Evolutionary conservation across 1,140 invertebrate species (phyloP).

Genomic region (Bombus breviceps): DNA sequence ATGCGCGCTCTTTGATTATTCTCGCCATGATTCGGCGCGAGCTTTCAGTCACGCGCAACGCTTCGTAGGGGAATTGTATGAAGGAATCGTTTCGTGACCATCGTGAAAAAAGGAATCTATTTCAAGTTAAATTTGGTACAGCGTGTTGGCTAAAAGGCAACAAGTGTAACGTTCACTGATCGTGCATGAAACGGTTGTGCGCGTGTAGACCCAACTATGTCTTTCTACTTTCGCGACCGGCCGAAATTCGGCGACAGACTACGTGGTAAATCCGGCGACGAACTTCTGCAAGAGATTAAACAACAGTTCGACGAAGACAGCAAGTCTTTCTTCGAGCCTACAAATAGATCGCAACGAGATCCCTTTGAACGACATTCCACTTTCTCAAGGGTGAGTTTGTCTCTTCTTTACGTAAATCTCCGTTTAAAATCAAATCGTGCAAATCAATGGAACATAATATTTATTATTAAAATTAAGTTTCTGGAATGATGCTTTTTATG

Average conservation of each 20-base stretch:
- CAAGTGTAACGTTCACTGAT: background rate
- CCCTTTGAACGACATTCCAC: slow-evolving; percentile 74
- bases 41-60: slow-evolving; percentile 46
- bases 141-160: background rate
- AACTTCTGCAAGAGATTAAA: slow-evolving; percentile 79
- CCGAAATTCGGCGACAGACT: slow-evolving; percentile 78
- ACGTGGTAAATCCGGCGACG: slow-evolving; percentile 78
- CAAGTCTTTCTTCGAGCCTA: slow-evolving; percentile 78
- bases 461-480: background rate
- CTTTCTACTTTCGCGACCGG: slow-evolving; percentile 80
- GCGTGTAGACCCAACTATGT: slow-evolving; percentile 71
- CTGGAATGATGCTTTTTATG: background rate
- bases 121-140: background rate
- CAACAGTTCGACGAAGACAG: slow-evolving; percentile 78
- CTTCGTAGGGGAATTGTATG: background rate
- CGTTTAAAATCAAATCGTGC: background rate
- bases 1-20: slow-evolving; percentile 42
- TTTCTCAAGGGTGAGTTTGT: slow-evolving; percentile 75
- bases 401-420: background rate
- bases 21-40: slow-evolving; percentile 22
- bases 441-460: background rate
- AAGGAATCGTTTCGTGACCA: background rate
- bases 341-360: slow-evolving; percentile 62
- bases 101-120: background rate
- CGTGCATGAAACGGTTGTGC: slow-evolving; percentile 27